phyloP scores from a whole-genome alignment of 1,140 invertebrate genomes.

The Cardiocondyla obscurior region DNA sequence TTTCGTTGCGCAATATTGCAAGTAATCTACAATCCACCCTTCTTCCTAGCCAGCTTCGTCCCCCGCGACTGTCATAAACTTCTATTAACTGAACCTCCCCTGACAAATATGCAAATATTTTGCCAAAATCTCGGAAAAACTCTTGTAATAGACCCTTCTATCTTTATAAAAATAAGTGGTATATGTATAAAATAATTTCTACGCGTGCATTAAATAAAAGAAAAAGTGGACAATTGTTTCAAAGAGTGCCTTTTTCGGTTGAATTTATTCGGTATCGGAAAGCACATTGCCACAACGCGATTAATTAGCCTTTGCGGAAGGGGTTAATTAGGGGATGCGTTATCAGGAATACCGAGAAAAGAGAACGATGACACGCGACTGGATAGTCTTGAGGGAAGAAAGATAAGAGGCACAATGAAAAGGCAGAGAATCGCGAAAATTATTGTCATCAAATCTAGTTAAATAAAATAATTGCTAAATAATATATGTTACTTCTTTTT shows the following conservation, averaged over 20 bases:
- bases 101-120: conserved; percentile 25
- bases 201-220: background rate
- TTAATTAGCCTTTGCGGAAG: conserved; percentile 58
- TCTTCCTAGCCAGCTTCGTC: background rate
- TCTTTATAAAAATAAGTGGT: background rate
- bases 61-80: conserved; percentile 7
- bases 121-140: background rate
- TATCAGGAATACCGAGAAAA: conserved; percentile 31
- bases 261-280: background rate
- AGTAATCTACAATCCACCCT: conserved; percentile 23
- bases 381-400: background rate
- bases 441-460: background rate
- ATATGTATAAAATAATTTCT: too few species aligned
- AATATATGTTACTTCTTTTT: background rate
- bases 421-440: background rate
- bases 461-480: background rate
- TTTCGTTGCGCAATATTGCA: background rate
- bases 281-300: conserved; percentile 13
- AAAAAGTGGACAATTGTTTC: background rate
- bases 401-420: conserved; percentile 30
- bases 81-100: conserved; percentile 21
- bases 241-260: background rate
- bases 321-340: conserved; percentile 59
- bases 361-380: background rate
- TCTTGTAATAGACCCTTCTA: background rate